Conservation (phyloP, 2,113 vertebrate genomes). For the Vimba vimba region DNA sequence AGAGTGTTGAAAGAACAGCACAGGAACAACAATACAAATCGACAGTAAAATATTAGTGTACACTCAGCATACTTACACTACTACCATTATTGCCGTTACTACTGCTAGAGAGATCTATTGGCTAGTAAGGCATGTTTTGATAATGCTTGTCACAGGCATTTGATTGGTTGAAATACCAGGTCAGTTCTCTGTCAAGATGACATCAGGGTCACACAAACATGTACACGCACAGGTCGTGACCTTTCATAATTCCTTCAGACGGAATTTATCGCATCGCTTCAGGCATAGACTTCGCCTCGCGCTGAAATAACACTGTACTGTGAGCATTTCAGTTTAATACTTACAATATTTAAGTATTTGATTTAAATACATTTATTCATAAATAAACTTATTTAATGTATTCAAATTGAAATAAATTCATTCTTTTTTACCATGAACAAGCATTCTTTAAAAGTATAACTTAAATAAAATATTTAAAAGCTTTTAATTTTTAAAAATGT, state of each 20-base stretch:
- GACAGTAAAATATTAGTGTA: not conserved
- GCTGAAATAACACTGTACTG: not conserved
- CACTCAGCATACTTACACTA: not conserved
- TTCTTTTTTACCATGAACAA: not conserved
- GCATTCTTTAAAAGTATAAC: not conserved
- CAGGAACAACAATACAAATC: not conserved
- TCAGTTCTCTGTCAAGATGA: not conserved
- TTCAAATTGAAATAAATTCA: too few species aligned
- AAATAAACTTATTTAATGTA: too few species aligned
- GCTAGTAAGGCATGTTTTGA: not conserved
- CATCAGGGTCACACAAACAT: conserved; percentile 4
- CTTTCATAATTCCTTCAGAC: not conserved
- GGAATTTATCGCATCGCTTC: not conserved
- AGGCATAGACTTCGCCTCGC: not conserved
- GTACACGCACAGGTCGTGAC: not conserved
- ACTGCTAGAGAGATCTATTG: not conserved
- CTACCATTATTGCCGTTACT: not conserved
- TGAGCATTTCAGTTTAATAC: not conserved
- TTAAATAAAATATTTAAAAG: not conserved
- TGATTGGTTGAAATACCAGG: not conserved
- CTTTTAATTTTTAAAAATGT: not conserved
- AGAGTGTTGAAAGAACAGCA: not conserved
- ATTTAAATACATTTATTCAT: not conserved
- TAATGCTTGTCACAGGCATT: not conserved
- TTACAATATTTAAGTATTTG: not conserved